Percentiles rank a stretch among this genome's conserved stretches.
Evolutionary conservation across 1,140 invertebrate species (phyloP).

Genomic region (Neelides sp.): DNA sequence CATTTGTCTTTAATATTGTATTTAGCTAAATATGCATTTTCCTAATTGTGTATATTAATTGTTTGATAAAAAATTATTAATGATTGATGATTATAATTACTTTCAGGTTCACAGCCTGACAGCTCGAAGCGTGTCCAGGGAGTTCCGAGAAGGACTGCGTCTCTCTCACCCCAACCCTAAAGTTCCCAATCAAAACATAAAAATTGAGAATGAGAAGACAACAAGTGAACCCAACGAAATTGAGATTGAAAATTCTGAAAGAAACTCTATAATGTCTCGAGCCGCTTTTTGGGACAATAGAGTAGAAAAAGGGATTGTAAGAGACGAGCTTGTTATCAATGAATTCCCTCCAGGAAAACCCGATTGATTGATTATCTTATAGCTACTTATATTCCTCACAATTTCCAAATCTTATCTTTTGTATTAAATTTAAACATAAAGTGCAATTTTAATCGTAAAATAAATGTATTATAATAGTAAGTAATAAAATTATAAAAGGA

Average conservation of each 20-base stretch:
- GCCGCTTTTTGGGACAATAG: conserved; percentile 32
- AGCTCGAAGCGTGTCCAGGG: conserved; percentile 59
- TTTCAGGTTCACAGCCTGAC: conserved; percentile 62
- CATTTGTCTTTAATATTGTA: too few relatives aligned
- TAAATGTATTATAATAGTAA: too few relatives aligned
- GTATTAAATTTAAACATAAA: too few relatives aligned
- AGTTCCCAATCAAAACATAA: conserved; percentile 32
- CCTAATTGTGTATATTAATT: too few relatives aligned
- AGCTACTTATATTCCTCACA: too few relatives aligned
- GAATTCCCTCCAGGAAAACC: too few relatives aligned
- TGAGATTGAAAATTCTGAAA: background rate
- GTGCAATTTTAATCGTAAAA: too few relatives aligned
- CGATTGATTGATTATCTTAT: too few relatives aligned
- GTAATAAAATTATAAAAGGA: too few relatives aligned
- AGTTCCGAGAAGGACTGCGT: conserved; percentile 54
- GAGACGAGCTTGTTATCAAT: conserved; percentile 29
- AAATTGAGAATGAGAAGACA: conserved; percentile 10
- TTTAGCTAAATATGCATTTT: background rate
- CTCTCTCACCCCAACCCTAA: conserved; percentile 24
- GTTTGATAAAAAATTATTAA: too few relatives aligned
- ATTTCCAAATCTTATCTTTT: too few relatives aligned
- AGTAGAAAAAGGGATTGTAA: conserved; percentile 26
- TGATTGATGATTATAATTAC: background rate
- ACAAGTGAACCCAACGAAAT: background rate
- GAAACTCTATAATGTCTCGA: conserved; percentile 23